These are phyloP conservation scores for Molossus alvarezi DNA, from an alignment of 2,797 vertebrate species.

Conservation along the genomic window DNA sequence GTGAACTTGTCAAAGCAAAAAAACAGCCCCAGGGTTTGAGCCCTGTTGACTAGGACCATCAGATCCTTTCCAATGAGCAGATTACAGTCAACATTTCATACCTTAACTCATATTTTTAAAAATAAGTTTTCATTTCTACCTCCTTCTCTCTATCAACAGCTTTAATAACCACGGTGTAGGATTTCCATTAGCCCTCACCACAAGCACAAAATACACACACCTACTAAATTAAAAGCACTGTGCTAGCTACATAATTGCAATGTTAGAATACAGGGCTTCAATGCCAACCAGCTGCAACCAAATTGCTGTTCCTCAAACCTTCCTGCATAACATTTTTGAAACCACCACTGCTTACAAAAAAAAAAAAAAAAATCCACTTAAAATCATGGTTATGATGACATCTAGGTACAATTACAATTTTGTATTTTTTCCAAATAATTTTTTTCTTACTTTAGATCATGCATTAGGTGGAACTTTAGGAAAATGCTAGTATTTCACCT, in stretches of 20 bases:
- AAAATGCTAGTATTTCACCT: background rate
- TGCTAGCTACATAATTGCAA: background rate
- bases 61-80: background rate
- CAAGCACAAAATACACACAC: background rate
- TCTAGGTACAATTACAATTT: background rate
- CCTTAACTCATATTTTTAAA: background rate
- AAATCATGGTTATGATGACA: constrained; percentile 40
- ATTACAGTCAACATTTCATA: background rate
- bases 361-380: constrained; percentile 14
- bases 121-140: constrained; percentile 15
- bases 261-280: background rate
- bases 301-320: background rate
- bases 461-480: background rate
- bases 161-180: background rate
- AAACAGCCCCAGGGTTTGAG: background rate
- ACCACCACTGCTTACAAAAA: background rate
- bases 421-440: background rate
- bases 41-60: background rate
- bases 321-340: background rate
- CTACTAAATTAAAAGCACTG: background rate
- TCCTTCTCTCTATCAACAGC: background rate
- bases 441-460: background rate
- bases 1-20: background rate
- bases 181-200: background rate
- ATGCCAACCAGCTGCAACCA: background rate